phyloP scores from a whole-genome alignment of 2,888 invertebrate species.

The Acholoe squamosa region DNA sequence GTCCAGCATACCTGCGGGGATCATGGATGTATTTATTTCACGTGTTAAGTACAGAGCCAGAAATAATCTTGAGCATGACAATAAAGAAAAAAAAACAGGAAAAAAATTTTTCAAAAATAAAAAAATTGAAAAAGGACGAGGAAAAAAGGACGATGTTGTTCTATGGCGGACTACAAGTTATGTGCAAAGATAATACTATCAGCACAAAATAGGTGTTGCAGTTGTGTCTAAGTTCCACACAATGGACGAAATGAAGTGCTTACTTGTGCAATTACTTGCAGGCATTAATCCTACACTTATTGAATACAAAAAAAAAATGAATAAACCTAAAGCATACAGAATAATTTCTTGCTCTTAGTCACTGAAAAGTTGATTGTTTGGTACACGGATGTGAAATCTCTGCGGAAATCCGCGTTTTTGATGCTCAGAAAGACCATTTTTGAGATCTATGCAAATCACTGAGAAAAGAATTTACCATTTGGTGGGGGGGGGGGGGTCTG shows the following conservation, averaged over 20 bases:
- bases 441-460: no score
- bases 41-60: neutral
- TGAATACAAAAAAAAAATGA: no score
- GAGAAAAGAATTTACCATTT: no score
- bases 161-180: constrained; percentile 12
- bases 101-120: neutral
- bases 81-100: neutral
- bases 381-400: no score
- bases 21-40: constrained; percentile 44
- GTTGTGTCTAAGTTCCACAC: neutral
- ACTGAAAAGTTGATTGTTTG: no score
- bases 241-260: neutral
- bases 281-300: neutral
- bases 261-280: neutral
- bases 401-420: no score
- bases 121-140: neutral
- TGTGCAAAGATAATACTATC: no score
- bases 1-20: neutral
- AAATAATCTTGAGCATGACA: neutral
- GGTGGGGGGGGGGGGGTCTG: no score
- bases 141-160: neutral
- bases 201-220: neutral
- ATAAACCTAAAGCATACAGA: no score
- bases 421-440: no score
- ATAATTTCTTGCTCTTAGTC: no score